phyloP scores from a whole-genome alignment of 2,797 vertebrate species.

The Catamblyrhynchus diadema region DNA sequence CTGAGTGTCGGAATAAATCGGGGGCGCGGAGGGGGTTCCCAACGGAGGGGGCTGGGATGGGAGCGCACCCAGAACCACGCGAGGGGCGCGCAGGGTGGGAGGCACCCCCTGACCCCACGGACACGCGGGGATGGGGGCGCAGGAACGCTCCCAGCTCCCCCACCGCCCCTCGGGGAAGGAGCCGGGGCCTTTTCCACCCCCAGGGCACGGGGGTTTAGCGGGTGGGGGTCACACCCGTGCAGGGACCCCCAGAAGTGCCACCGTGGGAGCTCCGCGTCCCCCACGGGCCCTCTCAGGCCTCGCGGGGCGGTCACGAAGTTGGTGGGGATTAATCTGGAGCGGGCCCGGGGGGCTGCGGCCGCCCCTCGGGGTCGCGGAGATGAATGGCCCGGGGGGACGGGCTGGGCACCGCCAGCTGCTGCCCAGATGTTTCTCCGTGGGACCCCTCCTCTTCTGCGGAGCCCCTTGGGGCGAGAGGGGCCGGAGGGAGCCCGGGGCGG shows the following conservation, averaged over 20 bases:
- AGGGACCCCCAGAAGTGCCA: not conserved
- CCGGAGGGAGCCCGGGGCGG: not conserved
- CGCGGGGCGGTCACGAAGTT: not conserved
- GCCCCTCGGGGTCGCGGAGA: not conserved
- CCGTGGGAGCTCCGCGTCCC: not conserved
- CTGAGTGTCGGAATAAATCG: not conserved
- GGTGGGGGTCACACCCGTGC: fast-evolving
- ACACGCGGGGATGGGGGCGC: not conserved
- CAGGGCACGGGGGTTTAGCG: not conserved
- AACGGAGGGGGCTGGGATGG: fast-evolving
- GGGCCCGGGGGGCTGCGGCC: not conserved
- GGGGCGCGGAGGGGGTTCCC: not conserved
- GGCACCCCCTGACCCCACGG: not conserved
- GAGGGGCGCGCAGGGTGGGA: not conserved
- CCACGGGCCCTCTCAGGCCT: not conserved
- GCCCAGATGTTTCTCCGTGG: constrained; percentile 31
- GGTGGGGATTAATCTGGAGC: not conserved
- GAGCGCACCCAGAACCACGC: not conserved
- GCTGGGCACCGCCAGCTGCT: constrained; percentile 1
- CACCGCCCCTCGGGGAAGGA: fast-evolving
- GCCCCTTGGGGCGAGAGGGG: not conserved
- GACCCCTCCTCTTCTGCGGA: not conserved
- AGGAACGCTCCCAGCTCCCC: fast-evolving
- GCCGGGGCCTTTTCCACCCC: fast-evolving
- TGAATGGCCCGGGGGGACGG: not conserved